These are phyloP conservation scores for Cossypha dichroa DNA, from an alignment of 2,797 vertebrate genomes.

Conservation along the genomic window DNA sequence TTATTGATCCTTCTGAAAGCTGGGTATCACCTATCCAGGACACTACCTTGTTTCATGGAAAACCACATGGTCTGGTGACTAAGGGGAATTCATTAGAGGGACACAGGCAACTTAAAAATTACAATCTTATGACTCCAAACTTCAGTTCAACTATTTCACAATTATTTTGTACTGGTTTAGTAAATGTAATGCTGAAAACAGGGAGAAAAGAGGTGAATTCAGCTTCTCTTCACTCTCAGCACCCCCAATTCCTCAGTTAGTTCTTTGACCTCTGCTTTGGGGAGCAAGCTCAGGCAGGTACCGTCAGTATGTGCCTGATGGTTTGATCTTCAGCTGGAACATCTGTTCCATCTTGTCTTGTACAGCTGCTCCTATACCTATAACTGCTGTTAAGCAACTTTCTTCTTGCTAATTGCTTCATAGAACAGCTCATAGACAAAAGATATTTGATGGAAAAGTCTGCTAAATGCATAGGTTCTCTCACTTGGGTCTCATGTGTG, in stretches of 20 bases:
- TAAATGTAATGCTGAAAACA: not conserved
- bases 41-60: not conserved
- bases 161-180: not conserved
- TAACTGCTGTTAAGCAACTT: not conserved
- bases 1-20: not conserved
- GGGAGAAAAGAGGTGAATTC: not conserved
- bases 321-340: not conserved
- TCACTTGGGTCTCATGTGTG: not conserved
- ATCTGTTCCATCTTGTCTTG: not conserved
- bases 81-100: not conserved
- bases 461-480: not conserved
- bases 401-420: not conserved
- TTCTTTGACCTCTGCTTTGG: not conserved
- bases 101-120: not conserved
- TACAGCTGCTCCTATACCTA: not conserved
- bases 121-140: not conserved
- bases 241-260: not conserved
- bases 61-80: not conserved
- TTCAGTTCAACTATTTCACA: not conserved
- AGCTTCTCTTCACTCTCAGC: not conserved
- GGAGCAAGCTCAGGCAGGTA: not conserved
- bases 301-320: rapidly evolving
- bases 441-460: not conserved
- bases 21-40: not conserved
- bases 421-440: not conserved